Evolutionary conservation across 2,113 vertebrate species (phyloP).

Genomic region (Dromas ardeola): DNA sequence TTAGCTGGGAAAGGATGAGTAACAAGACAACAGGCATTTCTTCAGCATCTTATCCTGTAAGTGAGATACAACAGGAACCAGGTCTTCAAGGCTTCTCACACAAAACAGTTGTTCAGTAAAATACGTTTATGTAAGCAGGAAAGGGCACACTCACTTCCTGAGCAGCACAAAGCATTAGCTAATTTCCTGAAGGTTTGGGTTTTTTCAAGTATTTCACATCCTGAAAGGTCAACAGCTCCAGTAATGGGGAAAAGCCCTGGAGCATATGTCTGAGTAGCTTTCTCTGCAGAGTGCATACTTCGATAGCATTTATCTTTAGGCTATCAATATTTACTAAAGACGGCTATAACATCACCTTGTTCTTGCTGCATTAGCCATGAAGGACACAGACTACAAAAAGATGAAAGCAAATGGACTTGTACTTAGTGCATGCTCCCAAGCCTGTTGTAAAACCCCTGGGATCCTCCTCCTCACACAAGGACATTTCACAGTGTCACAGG

Average conservation of each 20-base stretch:
- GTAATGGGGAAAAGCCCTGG: neutral
- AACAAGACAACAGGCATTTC: neutral
- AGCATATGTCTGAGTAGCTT: neutral
- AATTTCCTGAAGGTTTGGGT: neutral
- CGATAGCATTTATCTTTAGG: conserved; percentile 5
- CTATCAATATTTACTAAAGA: conserved; percentile 9
- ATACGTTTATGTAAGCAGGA: neutral
- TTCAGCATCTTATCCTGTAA: neutral
- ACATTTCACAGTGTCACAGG: neutral
- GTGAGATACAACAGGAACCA: neutral
- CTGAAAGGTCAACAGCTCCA: conserved; percentile 25
- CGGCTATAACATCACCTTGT: neutral
- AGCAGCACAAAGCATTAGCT: neutral
- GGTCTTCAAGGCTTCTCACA: neutral
- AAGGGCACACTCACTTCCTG: neutral
- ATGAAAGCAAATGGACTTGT: neutral
- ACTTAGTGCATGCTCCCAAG: neutral
- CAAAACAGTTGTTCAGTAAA: neutral
- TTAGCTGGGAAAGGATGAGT: neutral
- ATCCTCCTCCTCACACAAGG: neutral
- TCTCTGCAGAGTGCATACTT: neutral
- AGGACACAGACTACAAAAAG: neutral
- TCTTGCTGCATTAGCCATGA: neutral
- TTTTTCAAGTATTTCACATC: neutral
- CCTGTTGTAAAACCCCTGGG: neutral